Evolutionary conservation across 2,113 vertebrate species (phyloP), one percentile per base, ranked within the genome.

Genomic region (Apus apus): DNA sequence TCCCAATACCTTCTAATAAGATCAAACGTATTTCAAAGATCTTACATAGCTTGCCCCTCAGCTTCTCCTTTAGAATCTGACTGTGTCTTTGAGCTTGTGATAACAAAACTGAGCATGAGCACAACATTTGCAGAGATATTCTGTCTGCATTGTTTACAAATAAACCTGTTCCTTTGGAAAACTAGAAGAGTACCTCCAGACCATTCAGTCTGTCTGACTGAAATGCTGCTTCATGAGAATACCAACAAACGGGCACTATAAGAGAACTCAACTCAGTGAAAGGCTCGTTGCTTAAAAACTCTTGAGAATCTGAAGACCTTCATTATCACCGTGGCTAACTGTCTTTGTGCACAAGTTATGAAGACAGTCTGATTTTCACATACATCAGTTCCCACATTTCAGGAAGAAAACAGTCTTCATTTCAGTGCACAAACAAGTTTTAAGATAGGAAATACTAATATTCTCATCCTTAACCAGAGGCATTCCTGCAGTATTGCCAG

Each of bases 71-170:
- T 12, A 65, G 2, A 38, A 45, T 56, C 66, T 43, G 46, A 38
- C 46, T 67, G 11, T 11, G 3, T 51, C 43, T 80, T 60, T 0
- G 0, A 25, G 60, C 19, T 77, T 70, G 65, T 27, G 0, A 3
- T 74, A 84, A 62, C 32, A 58, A 77, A 92, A 58, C 22, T 23
- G 62, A 87, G 36, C 17, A 16, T 21, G 43, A 43, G 25, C 51
- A 32, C 79, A 88, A 50, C 17, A 45, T 54, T 32, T 70, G 40
- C 36, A 88, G 58, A 65, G 62, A 65, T 4, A n/a, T 40, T 45
- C 26, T 88, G 27, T 21, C 67, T 20, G 51, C 60, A 43, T 13
- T 3, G 1, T 29, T 66, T 58, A 50, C 60, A 62, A 46, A 27
- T 7, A 5, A 4, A 46, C 34, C 32, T 80, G 20, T 7, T 80